Evolutionary conservation across 2,113 vertebrate genomes (phyloP), one percentile per base, ranked within the genome.

Genomic region (Meriones unguiculatus): DNA sequence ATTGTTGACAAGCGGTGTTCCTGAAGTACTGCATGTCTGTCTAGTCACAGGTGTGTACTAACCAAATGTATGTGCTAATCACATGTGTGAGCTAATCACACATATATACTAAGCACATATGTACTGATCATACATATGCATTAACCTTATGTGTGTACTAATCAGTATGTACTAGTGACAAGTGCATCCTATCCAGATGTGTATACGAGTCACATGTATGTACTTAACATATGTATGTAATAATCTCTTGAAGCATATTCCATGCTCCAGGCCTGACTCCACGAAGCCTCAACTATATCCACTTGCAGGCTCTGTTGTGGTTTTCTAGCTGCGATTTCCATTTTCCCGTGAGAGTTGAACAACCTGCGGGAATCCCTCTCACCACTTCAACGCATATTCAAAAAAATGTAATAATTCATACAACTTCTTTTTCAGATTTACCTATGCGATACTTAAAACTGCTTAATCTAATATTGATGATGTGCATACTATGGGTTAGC

Each of bases 381-480:
- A 94, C 65, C 35, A 89, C 57, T 24, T 65, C 54, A 32, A 95
- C 41, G 75, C 38, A 85, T 73, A 94, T 18, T n/a, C 89, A 80
- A 85, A 15, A 15, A 15, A 89, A 20, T 62, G 54, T 38, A 69
- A 87, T 4, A 32, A 86, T 41, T 50, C 50, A 13, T n/a, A 81
- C 10, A 24, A 12, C 32, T 80, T 5, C 30, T 41, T 80, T 41
- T 78, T 94, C 32, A 81, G 73, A 28, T 6, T 91, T 69, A 38
- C 7, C 13, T 35, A 54, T 86, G 78, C 6, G 13, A 81, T 24
- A 5, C 54, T 69, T 69, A 57, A 7, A 75, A 38, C 13, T 78
- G 38, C 89, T 80, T 62, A 82, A 76, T 12, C 41, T 14, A 73
- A 46, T n/a, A 54, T 28, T 30, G n/a, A 93, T 72, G 50, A 57